These are phyloP conservation scores for Dicyrtoma fusca DNA, from an alignment of 2,888 invertebrate species.

Conservation along the genomic window DNA sequence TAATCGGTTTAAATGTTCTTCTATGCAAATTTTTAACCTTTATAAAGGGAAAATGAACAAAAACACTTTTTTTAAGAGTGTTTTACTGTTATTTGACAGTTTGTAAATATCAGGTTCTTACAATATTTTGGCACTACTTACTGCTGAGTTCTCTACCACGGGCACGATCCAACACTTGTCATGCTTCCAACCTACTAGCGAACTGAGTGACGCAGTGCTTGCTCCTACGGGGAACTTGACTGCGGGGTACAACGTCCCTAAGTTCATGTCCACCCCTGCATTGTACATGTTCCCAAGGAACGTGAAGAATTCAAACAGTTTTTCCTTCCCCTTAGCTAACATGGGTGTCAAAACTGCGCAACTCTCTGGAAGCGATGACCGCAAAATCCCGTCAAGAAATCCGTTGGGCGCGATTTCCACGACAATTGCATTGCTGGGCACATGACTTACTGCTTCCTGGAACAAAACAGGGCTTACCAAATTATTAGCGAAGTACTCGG, in stretches of 20 bases:
- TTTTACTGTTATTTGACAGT: too few species aligned
- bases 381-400: conserved; percentile 64
- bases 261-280: conserved; percentile 73
- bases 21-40: too few species aligned
- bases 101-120: too few species aligned
- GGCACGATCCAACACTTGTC: conserved; percentile 60
- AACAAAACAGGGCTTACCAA: conserved; percentile 74
- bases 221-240: conserved; percentile 81
- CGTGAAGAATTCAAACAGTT: conserved; percentile 31
- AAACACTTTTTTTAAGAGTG: too few species aligned
- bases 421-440: conserved; percentile 64
- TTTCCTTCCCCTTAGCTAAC: conserved; percentile 30
- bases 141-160: conserved; percentile 64
- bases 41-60: too few species aligned
- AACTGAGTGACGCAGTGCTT: conserved; percentile 81
- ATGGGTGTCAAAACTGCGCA: conserved; percentile 19
- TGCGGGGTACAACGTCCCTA: conserved; percentile 76
- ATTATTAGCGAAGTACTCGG: conserved; percentile 88
- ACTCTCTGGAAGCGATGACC: conserved; percentile 61
- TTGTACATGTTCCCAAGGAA: conserved; percentile 67
- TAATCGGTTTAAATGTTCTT: too few species aligned
- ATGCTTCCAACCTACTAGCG: conserved; percentile 88
- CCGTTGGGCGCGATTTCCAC: conserved; percentile 66
- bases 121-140: too few species aligned
- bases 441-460: conserved; percentile 63